Evolutionary conservation across 2,113 vertebrate species (phyloP).

Genomic region (Prochilodus magdalenae): DNA sequence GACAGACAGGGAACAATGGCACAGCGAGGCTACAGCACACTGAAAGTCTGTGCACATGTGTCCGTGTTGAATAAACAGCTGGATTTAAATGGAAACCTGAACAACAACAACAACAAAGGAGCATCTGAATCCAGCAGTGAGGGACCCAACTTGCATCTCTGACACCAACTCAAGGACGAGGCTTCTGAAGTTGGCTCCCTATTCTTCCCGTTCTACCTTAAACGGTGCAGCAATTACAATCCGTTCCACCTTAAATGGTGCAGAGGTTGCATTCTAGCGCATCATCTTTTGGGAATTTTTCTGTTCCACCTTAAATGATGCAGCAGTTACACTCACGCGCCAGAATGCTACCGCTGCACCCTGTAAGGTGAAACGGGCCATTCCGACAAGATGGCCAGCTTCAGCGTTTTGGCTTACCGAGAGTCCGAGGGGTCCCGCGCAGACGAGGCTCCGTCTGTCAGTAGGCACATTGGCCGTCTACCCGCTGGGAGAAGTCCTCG

Average conservation of each 20-base stretch:
- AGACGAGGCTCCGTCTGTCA: constrained; percentile 42
- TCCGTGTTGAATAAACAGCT: background rate
- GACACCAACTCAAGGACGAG: background rate
- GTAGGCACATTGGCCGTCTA: constrained; percentile 45
- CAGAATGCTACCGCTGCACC: no score
- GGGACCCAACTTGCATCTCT: background rate
- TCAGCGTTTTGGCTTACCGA: constrained; percentile 50
- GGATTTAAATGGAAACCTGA: background rate
- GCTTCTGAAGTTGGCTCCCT: no score
- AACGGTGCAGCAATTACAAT: no score
- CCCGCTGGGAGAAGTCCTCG: constrained; percentile 47
- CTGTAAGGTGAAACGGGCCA: no score
- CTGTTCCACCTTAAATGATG: no score
- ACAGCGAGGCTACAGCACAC: background rate
- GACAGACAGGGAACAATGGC: background rate
- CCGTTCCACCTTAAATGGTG: no score
- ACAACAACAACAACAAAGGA: background rate
- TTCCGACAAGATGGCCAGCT: no score
- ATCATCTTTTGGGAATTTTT: no score
- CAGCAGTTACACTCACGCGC: no score
- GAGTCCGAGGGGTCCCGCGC: constrained; percentile 27
- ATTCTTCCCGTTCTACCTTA: no score
- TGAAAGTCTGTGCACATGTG: background rate
- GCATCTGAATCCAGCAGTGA: background rate
- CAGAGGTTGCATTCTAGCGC: no score